Conservation (phyloP, 2,797 vertebrate species). For the Danio aesculapii region DNA sequence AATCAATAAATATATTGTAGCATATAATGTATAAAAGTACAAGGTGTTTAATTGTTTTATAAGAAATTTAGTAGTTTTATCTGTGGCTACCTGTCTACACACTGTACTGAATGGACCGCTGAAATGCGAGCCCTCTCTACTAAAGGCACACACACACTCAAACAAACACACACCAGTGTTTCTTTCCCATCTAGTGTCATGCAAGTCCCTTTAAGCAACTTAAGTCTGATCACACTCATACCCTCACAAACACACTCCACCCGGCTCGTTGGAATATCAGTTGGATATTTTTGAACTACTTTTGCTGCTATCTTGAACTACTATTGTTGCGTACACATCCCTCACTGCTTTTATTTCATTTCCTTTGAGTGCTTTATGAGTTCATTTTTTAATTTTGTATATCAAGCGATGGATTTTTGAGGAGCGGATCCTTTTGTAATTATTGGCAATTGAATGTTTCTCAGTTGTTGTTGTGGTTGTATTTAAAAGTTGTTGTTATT, state of each 20-base stretch:
- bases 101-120: constrained; percentile 74
- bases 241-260: constrained; percentile 74
- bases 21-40: constrained; percentile 83
- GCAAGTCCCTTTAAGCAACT: constrained; percentile 84
- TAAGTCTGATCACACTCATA: constrained; percentile 74
- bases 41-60: constrained; percentile 80
- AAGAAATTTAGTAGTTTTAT: constrained; percentile 81
- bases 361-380: constrained; percentile 68
- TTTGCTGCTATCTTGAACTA: constrained; percentile 83
- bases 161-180: constrained; percentile 16
- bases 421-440: constrained; percentile 77
- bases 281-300: constrained; percentile 73
- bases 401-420: constrained; percentile 75
- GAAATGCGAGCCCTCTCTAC: constrained; percentile 76
- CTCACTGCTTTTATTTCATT: constrained; percentile 63
- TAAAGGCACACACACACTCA: constrained; percentile 71
- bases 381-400: constrained; percentile 61
- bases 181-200: constrained; percentile 77
- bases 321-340: constrained; percentile 68
- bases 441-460: constrained; percentile 81
- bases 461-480: constrained; percentile 76
- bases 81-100: constrained; percentile 80
- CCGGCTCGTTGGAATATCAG: constrained; percentile 68
- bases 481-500: constrained; percentile 78
- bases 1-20: constrained; percentile 87